Evolutionary conservation across 2,888 invertebrate genomes (phyloP).

Genomic region (Xestia rhomboidea): DNA sequence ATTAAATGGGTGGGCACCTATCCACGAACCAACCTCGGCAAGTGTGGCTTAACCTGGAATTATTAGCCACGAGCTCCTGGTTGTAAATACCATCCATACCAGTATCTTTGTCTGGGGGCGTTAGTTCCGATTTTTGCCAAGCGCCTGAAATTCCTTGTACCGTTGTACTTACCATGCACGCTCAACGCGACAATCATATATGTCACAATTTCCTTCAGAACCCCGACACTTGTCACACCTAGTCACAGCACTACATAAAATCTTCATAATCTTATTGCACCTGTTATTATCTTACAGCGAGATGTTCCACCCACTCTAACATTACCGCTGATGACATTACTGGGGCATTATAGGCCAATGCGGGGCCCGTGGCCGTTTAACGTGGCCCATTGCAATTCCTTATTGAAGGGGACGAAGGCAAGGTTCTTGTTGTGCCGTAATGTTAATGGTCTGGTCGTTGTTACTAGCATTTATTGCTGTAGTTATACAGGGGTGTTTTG

Average conservation of each 20-base stretch:
- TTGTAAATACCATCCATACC: too few relatives aligned
- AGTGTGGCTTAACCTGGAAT: too few relatives aligned
- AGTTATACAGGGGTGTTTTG: not conserved
- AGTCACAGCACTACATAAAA: not conserved
- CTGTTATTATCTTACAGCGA: conserved; percentile 32
- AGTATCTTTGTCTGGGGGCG: too few relatives aligned
- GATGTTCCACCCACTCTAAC: conserved; percentile 39
- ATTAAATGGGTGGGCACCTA: too few relatives aligned
- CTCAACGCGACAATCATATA: not conserved
- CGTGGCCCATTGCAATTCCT: conserved; percentile 26
- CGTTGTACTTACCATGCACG: not conserved
- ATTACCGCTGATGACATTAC: conserved; percentile 38
- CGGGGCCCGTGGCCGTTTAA: conserved; percentile 13
- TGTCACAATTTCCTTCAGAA: not conserved
- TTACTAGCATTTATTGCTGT: conserved; percentile 11
- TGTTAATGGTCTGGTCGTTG: conserved; percentile 34
- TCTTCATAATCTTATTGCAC: conserved; percentile 21
- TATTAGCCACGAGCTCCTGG: too few relatives aligned
- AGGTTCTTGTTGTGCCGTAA: conserved; percentile 15
- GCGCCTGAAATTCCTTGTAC: not conserved
- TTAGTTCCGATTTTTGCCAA: not conserved
- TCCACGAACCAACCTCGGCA: too few relatives aligned
- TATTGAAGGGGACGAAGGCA: conserved; percentile 17
- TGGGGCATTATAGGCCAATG: conserved; percentile 9
- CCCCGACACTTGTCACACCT: not conserved